Evolutionary conservation across 2,797 vertebrate species (phyloP).

Genomic region (Meda fulgida): DNA sequence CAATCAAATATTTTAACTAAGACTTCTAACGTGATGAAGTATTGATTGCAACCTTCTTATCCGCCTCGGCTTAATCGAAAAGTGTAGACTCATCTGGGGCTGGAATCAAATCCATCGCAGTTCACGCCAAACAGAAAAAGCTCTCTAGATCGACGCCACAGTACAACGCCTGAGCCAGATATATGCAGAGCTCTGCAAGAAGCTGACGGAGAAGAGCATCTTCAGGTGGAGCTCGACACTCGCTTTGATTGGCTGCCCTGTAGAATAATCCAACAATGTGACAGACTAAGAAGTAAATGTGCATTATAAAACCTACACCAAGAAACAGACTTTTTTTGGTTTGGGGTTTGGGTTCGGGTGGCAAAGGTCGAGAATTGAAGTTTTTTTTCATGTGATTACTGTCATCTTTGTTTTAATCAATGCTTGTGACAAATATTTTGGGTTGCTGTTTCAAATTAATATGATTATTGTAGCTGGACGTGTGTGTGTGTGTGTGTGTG

Average conservation of each 20-base stretch:
- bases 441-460: too few species aligned
- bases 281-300: not conserved
- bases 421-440: too few species aligned
- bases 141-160: not conserved
- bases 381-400: too few species aligned
- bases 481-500: too few species aligned
- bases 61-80: not conserved
- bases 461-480: too few species aligned
- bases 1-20: not conserved
- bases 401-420: too few species aligned
- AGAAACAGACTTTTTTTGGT: not conserved
- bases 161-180: not conserved
- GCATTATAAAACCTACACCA: not conserved
- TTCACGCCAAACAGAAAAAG: not conserved
- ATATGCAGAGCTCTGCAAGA: not conserved
- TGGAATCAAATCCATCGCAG: not conserved
- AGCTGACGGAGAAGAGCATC: not conserved
- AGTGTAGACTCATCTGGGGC: not conserved
- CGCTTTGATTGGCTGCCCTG: not conserved
- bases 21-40: slow-evolving; percentile 23
- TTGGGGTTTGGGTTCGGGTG: too few species aligned
- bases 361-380: too few species aligned
- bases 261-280: not conserved
- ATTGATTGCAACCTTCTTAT: slow-evolving; percentile 23
- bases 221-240: not conserved